Percentiles rank a stretch among this genome's conserved stretches.
Evolutionary conservation across 2,797 vertebrate species (phyloP).

Genomic region (Molossus alvarezi): DNA sequence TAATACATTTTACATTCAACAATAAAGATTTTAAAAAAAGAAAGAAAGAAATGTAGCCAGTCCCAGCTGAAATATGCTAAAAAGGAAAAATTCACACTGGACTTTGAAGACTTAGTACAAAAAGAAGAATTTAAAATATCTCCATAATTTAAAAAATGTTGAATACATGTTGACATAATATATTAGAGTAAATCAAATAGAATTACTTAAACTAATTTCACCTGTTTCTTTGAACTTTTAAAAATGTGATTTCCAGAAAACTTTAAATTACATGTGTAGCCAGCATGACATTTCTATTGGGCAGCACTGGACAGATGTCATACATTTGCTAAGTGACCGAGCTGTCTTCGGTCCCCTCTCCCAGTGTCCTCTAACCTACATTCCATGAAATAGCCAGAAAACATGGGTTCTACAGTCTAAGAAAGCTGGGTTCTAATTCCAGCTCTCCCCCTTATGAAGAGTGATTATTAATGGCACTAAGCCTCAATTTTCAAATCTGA

Average conservation of each 20-base stretch:
- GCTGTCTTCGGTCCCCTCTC: neutral
- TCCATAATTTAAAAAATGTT: neutral
- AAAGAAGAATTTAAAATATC: neutral
- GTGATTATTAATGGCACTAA: neutral
- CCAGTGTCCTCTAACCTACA: neutral
- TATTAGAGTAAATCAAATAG: neutral
- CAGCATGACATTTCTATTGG: neutral
- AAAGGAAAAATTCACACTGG: neutral
- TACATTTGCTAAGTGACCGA: neutral
- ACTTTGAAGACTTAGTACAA: neutral
- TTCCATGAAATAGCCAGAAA: neutral
- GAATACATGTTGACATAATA: neutral
- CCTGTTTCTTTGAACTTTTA: neutral
- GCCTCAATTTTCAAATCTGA: neutral
- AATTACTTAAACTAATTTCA: neutral
- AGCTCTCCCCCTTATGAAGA: neutral
- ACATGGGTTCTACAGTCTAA: neutral
- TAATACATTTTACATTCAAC: too few species aligned
- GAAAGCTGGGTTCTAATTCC: neutral
- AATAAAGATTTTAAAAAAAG: too few species aligned
- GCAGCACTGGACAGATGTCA: neutral
- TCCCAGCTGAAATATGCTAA: neutral
- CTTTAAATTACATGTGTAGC: neutral
- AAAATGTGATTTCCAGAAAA: neutral
- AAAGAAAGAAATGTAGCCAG: neutral